Evolutionary conservation across 2,113 vertebrate genomes (phyloP), one percentile per base, ranked within the genome.

Genomic region (Odobenus rosmarus): DNA sequence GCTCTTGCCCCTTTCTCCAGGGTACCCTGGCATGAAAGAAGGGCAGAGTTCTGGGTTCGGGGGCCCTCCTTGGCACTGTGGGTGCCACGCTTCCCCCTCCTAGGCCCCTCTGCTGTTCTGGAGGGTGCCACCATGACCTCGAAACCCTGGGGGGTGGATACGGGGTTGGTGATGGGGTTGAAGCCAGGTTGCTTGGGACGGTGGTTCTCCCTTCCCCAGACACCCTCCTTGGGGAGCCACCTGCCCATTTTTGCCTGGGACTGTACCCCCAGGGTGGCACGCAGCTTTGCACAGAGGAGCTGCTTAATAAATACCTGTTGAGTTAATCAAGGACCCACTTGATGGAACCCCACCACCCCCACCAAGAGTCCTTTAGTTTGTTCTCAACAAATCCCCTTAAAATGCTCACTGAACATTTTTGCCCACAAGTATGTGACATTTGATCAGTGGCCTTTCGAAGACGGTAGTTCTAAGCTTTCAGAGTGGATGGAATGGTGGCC

Each of bases 361-460:
- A 67, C 76, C 49, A 77, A 51, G 26, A 55, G 16, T 31, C 46
- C 57, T 57, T 82, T 4, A 59, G 33, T 57, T 53, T 57, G 26
- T 33, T 77, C 83, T 77, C 62, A 33, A 71, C 53, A 67, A 57
- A 77, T 51, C 57, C 18, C 57, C 53, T 84, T 21, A 26, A 64
- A 71, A 51, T 19, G 61, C 55, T 69, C 28, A 0, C 11, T 19
- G 55, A 28, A 4, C 21, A 36, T 31, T 51, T 51, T 49, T 24
- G 74, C 8, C 33, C n/a, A 4, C 0, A 0, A 3, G 6, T 23
- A 15, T 1, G 8, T 55, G 53, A 46, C 53, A n/a, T 39, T 49
- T 31, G 4, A 26, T 49, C 33, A 21, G 81, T 33, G 39, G 55
- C 53, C 33, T 64, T 59, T 42, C 26, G 42, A 61, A 94, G 28